phyloP scores from a whole-genome alignment of 2,888 invertebrate species.

The Eutolmus rufibarbis region DNA sequence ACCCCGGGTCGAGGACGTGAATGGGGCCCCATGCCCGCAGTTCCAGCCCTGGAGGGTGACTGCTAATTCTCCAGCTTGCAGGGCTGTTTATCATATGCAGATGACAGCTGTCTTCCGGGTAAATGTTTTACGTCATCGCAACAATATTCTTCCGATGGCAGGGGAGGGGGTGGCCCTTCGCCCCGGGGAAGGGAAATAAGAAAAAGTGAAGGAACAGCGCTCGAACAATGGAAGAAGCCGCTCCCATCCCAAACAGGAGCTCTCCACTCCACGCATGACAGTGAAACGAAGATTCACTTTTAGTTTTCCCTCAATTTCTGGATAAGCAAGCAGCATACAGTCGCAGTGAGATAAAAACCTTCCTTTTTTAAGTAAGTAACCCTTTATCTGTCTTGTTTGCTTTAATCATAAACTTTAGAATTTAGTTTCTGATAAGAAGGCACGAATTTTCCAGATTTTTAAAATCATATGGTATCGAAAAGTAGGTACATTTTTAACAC shows the following conservation, averaged over 20 bases:
- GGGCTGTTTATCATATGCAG: conserved; percentile 38
- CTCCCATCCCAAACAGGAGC: neutral
- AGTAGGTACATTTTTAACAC: no score
- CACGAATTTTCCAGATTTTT: no score
- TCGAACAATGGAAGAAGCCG: neutral
- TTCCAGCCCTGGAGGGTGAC: neutral
- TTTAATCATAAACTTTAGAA: no score
- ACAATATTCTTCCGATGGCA: neutral
- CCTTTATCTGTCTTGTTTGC: no score
- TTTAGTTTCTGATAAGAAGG: conserved; percentile 36
- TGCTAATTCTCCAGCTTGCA: conserved; percentile 26
- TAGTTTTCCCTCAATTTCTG: neutral
- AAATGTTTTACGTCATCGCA: conserved; percentile 36
- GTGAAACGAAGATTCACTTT: neutral
- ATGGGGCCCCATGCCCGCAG: neutral
- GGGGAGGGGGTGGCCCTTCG: neutral
- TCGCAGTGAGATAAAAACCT: neutral
- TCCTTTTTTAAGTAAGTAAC: conserved; percentile 49
- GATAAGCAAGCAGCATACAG: neutral
- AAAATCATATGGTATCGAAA: no score
- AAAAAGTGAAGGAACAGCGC: neutral
- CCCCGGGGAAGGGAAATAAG: neutral
- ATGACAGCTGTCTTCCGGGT: conserved; percentile 42
- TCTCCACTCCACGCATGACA: neutral
- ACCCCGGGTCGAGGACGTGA: neutral